Percentiles rank a stretch among this genome's conserved stretches.
Conservation (phyloP, 2,797 vertebrate species). For the Xerus rutilus region DNA sequence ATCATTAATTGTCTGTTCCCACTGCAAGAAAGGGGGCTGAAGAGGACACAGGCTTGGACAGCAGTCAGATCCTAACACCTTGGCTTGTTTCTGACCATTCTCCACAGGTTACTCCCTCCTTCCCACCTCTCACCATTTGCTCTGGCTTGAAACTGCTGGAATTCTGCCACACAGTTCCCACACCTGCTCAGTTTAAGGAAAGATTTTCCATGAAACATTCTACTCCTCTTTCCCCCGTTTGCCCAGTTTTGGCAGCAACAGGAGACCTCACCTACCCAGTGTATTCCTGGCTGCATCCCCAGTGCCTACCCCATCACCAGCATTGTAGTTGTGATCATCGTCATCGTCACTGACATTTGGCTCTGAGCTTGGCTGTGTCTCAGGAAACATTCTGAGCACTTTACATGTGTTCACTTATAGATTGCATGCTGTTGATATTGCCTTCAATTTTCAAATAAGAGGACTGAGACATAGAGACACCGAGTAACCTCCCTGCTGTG, state of each 20-base stretch:
- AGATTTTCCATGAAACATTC: neutral
- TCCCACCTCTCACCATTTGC: neutral
- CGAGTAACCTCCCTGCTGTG: neutral
- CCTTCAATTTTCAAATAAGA: neutral
- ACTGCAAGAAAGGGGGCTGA: neutral
- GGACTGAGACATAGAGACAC: neutral
- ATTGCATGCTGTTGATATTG: neutral
- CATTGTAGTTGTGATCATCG: neutral
- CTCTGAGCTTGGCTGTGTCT: neutral
- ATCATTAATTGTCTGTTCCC: neutral
- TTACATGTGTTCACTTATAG: neutral
- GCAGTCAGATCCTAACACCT: neutral
- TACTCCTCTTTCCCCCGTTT: neutral
- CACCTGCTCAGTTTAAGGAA: neutral
- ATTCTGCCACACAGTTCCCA: neutral
- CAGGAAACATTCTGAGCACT: neutral
- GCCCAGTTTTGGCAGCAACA: neutral
- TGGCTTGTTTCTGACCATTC: neutral
- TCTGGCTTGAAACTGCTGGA: neutral
- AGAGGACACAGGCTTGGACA: neutral
- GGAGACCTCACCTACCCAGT: neutral
- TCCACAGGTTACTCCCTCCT: neutral
- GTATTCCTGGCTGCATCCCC: neutral
- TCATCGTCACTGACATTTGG: neutral
- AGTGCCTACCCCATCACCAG: neutral